Percentiles rank a stretch among this genome's conserved stretches.
Evolutionary conservation across 1,140 invertebrate species (phyloP).

Genomic region (Drosophila biarmipes): DNA sequence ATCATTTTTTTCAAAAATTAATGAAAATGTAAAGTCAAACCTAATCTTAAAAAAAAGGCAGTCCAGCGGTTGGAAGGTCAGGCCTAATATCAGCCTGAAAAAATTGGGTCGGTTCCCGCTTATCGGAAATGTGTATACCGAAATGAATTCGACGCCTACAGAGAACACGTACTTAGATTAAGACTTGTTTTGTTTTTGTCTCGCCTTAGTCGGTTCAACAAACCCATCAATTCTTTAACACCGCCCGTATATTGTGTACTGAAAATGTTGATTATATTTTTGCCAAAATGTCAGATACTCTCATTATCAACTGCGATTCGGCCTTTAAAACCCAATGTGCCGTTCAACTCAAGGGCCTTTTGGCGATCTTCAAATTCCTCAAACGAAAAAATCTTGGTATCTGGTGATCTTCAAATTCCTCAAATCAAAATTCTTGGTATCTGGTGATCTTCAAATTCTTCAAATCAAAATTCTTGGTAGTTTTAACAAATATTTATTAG

Average conservation of each 20-base stretch:
- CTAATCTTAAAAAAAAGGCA: not conserved
- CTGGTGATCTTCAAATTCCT: no score
- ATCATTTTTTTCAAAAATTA: no score
- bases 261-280: constrained; percentile 24
- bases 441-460: constrained; percentile 18
- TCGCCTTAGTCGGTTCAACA: constrained; percentile 42
- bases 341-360: constrained; percentile 22
- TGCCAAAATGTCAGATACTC: constrained; percentile 30
- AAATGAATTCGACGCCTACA: not conserved
- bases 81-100: not conserved
- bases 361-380: constrained; percentile 16
- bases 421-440: constrained; percentile 20
- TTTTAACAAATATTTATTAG: constrained; percentile 69
- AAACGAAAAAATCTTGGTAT: constrained; percentile 20
- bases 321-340: constrained; percentile 23
- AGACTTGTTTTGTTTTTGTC: constrained; percentile 28
- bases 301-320: constrained; percentile 47
- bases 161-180: constrained; percentile 34
- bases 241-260: constrained; percentile 51
- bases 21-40: no score
- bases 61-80: not conserved
- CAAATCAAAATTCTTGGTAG: constrained; percentile 21
- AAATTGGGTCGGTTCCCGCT: constrained; percentile 32
- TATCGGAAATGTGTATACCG: constrained; percentile 24
- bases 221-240: constrained; percentile 62